Evolutionary conservation across 1,140 invertebrate genomes (phyloP).

Genomic region (Tetramorium simillimum): DNA sequence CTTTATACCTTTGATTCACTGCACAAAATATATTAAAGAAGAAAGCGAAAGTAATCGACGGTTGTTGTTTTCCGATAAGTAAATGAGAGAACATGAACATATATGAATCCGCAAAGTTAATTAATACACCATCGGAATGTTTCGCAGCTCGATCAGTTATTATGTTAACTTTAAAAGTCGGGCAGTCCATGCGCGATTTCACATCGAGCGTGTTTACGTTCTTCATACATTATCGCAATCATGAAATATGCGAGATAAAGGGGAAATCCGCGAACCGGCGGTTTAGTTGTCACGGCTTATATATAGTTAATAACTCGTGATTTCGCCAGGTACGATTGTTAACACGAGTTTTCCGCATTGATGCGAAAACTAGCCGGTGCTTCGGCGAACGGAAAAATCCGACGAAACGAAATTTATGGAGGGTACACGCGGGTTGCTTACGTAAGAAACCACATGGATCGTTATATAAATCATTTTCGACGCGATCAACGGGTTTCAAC

Average conservation of each 20-base stretch:
- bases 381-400: slow-evolving; percentile 30
- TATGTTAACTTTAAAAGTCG: no score
- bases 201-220: not conserved
- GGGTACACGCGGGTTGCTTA: not conserved
- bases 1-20: not conserved
- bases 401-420: slow-evolving; percentile 21
- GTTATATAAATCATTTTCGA: slow-evolving; percentile 49
- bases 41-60: not conserved
- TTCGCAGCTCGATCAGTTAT: no score
- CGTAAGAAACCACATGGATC: slow-evolving; percentile 18
- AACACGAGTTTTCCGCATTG: not conserved
- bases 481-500: not conserved
- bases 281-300: not conserved
- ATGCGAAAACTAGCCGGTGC: not conserved
- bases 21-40: not conserved
- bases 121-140: not conserved
- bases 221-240: not conserved
- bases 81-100: not conserved
- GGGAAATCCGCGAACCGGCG: not conserved
- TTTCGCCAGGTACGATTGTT: not conserved
- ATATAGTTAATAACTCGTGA: not conserved
- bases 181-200: not conserved
- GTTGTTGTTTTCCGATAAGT: not conserved
- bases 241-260: slow-evolving; percentile 3
- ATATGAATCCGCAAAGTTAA: not conserved